Percentiles rank a stretch among this genome's conserved stretches.
phyloP scores from a whole-genome alignment of 2,113 vertebrate species.

The Nothocercus nigrocapillus region DNA sequence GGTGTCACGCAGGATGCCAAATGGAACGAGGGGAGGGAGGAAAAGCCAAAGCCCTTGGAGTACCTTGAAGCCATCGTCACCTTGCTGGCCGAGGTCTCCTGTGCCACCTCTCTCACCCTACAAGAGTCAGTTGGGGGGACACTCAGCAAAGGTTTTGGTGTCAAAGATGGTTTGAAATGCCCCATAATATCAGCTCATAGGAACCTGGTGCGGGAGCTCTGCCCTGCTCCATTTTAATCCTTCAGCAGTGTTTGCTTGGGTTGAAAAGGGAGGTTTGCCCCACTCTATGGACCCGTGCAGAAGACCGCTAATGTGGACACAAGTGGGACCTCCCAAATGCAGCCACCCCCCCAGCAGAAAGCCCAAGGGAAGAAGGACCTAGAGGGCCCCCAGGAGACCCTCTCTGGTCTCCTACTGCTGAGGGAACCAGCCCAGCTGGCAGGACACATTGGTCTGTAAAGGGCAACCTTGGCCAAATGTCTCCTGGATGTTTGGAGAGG shows the following conservation, averaged over 20 bases:
- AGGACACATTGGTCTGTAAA: background rate
- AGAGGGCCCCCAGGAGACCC: too few species aligned
- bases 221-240: background rate
- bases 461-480: background rate
- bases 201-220: background rate
- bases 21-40: background rate
- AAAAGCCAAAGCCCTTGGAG: background rate
- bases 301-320: background rate
- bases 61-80: conserved; percentile 83
- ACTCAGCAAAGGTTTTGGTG: background rate
- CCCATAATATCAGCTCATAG: background rate
- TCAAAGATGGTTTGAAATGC: background rate
- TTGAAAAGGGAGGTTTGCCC: background rate
- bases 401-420: background rate
- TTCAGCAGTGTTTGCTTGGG: rapidly evolving
- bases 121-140: background rate
- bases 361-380: background rate
- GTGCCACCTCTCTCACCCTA: conserved; percentile 86
- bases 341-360: background rate
- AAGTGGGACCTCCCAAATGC: background rate
- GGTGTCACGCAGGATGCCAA: background rate
- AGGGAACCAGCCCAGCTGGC: background rate
- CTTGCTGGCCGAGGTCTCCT: conserved; percentile 79
- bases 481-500: background rate
- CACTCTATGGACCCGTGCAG: background rate